Base-by-base conservation (phyloP, 2,888 invertebrate species). In the Ormyrus pomaceus region DNA sequence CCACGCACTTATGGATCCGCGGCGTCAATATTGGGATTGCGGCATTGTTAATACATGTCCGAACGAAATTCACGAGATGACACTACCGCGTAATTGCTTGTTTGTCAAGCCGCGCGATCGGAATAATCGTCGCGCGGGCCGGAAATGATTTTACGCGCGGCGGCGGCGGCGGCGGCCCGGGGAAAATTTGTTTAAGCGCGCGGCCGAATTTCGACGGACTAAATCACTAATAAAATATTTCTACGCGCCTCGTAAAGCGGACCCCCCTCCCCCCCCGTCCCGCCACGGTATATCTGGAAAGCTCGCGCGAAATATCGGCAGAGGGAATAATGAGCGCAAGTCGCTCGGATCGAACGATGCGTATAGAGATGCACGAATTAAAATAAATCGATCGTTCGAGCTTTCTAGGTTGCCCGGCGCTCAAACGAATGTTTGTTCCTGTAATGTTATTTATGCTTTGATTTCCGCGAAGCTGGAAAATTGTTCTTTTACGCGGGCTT, bases 11-110 rank as follows among this genome's bases (percentile, higher is more conserved):
- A 80, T 65, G 68, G 53, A 76, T 81, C 65, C 55, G 34, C 55
- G 34, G 65, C 61, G 58, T 77, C 73, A 79, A 82, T 82, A 82
- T 79, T 82, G 72, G 73, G 19, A 78, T 74, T 81, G 81, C 77
- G 75, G 81, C 61, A 74, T 81, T 78, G 75, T 81, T 78, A 78
- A 77, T 76, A 56, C 72, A 53, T 58, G 79, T 72, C 79, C 58
- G 65, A 73, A 71, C 62, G 66, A 76, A 81, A 78, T 79, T 76
- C 69, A 77, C 73, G 78, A 65, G 59, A 79, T 79, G 82, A 61
- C 82, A 76, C 72, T 76, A 79, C 70, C 76, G 53, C 58, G 76
- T 77, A 79, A 79, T 72, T 76, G 76, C 76, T 81, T 79, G 79
- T 82, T 82, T 79, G 76, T 73, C 68, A 64, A 65, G 61, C 68